Evolutionary conservation across 2,797 vertebrate species (phyloP).

Genomic region (Chaetophractus vellerosus): DNA sequence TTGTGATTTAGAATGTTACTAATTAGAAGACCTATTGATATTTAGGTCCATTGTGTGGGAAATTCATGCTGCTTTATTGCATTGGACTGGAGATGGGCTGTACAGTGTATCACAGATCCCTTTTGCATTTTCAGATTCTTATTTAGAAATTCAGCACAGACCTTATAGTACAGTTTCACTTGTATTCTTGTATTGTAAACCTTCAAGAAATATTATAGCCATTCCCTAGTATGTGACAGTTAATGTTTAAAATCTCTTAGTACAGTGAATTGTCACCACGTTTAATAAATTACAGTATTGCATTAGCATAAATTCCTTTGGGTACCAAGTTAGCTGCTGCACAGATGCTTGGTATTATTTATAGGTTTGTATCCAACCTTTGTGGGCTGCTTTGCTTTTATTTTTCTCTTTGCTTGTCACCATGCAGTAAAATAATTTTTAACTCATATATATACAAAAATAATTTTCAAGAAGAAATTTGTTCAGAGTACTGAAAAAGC

Average conservation of each 20-base stretch:
- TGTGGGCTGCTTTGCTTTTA: conserved; percentile 64
- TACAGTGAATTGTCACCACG: conserved; percentile 69
- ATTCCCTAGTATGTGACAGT: conserved; percentile 60
- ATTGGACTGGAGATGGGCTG: neutral
- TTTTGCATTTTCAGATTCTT: conserved; percentile 34
- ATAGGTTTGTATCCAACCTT: conserved; percentile 75
- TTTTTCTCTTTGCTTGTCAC: conserved; percentile 69
- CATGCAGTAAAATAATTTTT: conserved; percentile 55
- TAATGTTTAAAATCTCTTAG: conserved; percentile 79
- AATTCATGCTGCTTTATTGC: conserved; percentile 54
- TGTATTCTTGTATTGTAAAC: conserved; percentile 61
- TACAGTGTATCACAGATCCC: conserved; percentile 15
- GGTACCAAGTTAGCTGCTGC: conserved; percentile 68
- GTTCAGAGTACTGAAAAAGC: conserved; percentile 58
- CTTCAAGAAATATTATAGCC: conserved; percentile 61
- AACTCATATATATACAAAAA: conserved; percentile 67
- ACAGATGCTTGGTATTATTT: conserved; percentile 80
- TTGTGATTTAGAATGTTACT: conserved; percentile 51
- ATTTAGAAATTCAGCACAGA: conserved; percentile 50
- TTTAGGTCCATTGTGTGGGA: conserved; percentile 23
- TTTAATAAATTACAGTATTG: conserved; percentile 77
- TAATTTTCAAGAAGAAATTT: conserved; percentile 57
- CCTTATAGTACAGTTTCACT: conserved; percentile 56
- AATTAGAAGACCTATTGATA: neutral
- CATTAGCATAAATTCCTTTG: conserved; percentile 75